A percentile compares a stretch with the other conserved stretches of the same genome.
phyloP scores from a whole-genome alignment of 53 echinoderm and acorn worm genomes.

The Temnopleurus reevesii region DNA sequence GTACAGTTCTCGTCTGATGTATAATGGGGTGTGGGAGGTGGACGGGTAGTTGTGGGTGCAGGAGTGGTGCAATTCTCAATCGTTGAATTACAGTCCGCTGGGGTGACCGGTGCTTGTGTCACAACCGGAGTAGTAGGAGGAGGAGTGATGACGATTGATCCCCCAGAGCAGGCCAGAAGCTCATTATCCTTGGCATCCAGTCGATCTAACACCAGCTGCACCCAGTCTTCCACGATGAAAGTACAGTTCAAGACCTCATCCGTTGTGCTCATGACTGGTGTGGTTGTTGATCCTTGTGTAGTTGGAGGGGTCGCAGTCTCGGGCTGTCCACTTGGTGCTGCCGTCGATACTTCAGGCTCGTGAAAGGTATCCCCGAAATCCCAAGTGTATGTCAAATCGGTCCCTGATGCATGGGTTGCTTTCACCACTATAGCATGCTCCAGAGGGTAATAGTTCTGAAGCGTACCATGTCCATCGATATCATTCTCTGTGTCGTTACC shows the following conservation, averaged over 20 bases:
- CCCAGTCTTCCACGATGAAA: conserved; percentile 69
- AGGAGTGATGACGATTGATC: conserved; percentile 51
- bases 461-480: conserved; percentile 57
- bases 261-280: neutral
- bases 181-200: conserved; percentile 31
- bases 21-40: conserved; percentile 28
- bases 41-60: neutral
- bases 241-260: conserved; percentile 61
- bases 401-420: conserved; percentile 77
- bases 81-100: neutral
- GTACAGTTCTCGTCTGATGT: conserved; percentile 31
- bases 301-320: neutral
- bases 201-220: neutral
- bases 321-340: conserved; percentile 48
- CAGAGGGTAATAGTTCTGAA: conserved; percentile 75
- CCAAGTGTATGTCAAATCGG: conserved; percentile 86
- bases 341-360: conserved; percentile 61
- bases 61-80: neutral
- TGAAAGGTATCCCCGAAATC: conserved; percentile 83
- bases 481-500: conserved; percentile 68
- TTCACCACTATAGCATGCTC: conserved; percentile 83
- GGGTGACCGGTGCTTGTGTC: neutral
- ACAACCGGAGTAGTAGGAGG: conserved; percentile 13
- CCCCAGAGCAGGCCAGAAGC: conserved; percentile 11
- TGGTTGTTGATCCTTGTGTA: conserved; percentile 28